These are phyloP conservation scores for Drosophila helvetica DNA, from an alignment of 2,888 invertebrate genomes.

Conservation along the genomic window DNA sequence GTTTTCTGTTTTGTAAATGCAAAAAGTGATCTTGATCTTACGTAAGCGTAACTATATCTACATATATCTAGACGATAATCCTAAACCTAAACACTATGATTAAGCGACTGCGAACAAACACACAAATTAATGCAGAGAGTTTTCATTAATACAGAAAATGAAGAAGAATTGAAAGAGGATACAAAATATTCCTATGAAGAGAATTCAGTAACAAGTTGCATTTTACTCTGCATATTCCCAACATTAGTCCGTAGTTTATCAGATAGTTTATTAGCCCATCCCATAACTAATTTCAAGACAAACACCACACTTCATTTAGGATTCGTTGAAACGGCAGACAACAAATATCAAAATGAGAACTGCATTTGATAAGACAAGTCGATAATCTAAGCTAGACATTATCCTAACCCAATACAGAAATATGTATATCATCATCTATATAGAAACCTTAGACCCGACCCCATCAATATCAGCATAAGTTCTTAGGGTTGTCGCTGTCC, in stretches of 20 bases:
- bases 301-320: slow-evolving; percentile 27
- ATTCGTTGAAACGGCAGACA: slow-evolving; percentile 48
- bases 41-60: slow-evolving; percentile 47
- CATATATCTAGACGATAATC: slow-evolving; percentile 12
- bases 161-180: slow-evolving; percentile 43
- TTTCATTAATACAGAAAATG: slow-evolving; percentile 53
- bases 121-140: slow-evolving; percentile 42
- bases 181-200: slow-evolving; percentile 61
- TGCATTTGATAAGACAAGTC: slow-evolving; percentile 56
- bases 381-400: slow-evolving; percentile 35
- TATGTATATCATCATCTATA: slow-evolving; percentile 53
- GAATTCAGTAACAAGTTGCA: slow-evolving; percentile 51
- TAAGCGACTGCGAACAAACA: slow-evolving; percentile 71
- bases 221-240: slow-evolving; percentile 63
- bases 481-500: slow-evolving; percentile 46
- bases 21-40: slow-evolving; percentile 75
- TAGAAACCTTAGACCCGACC: slow-evolving; percentile 22
- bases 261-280: slow-evolving; percentile 35
- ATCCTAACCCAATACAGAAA: not conserved
- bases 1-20: slow-evolving; percentile 58
- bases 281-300: slow-evolving; percentile 50
- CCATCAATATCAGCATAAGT: slow-evolving; percentile 27
- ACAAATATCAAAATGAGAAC: slow-evolving; percentile 24
- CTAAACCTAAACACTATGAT: slow-evolving; percentile 35
- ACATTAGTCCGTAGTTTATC: slow-evolving; percentile 45